Evolutionary conservation across 2,888 invertebrate genomes (phyloP), one percentile per base, ranked within the genome.

Genomic region (Celastrina argiolus): DNA sequence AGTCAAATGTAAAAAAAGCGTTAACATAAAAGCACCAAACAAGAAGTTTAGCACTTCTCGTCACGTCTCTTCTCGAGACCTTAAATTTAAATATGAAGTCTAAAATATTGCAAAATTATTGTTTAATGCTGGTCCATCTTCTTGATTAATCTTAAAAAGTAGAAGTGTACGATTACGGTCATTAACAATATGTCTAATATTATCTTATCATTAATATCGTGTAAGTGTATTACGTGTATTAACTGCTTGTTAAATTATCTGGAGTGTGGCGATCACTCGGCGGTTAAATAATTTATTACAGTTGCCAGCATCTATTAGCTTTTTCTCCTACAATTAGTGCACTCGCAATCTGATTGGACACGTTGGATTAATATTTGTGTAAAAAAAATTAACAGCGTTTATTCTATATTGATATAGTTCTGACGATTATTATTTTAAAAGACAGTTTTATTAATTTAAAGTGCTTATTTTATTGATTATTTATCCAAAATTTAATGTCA

Each of bases 171-270:
- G 51, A 12, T 51, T 26, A 51, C 3, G 8, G 12, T 36, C 10
- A 12, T 36, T 36, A 8, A 36, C 12, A 26, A 51, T 51, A 1
- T 10, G 18, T 45, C 7, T 22, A 8, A 45, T 45, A 4, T 1
- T 26, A 51, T 51, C 51, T 14, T 51, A 51, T 26, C 22, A 51
- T 51, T 51, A 14, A 26, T 12, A 41, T 56, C 22, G 56, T 56
- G 6, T 42, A 14, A 56, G 31, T 58, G 16, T 58, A 28, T 58
- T 31, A 58, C 58, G 58, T 58, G 58, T 22, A 51, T 31, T 58
- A 31, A 31, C 16, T 31, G 58, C 28, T 16, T 8, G 58, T 58
- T 58, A 31, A 31, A 31, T 58, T 28, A 31, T 58, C 58, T 58
- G n/a, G 31, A 58, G 58, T 58, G 31, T 58, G n/a, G 58, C 58